Evolutionary conservation across 1,140 invertebrate genomes (phyloP).

Genomic region (Hypothenemus hampei): DNA sequence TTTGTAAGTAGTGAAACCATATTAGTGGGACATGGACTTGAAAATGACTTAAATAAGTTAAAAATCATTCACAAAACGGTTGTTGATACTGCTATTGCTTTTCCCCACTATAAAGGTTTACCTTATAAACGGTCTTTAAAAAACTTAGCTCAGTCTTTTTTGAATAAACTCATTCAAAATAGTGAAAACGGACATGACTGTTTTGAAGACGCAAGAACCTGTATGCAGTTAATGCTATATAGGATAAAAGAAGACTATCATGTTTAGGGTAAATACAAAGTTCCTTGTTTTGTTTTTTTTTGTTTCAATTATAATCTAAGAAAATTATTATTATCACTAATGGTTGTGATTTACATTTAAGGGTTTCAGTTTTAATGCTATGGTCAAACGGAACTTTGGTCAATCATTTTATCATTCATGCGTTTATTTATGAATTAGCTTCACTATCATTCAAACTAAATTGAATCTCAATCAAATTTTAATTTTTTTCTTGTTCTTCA

Average conservation of each 20-base stretch:
- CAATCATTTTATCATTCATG: no score
- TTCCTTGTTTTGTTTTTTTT: no score
- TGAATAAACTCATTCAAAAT: conserved; percentile 75
- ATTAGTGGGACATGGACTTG: conserved; percentile 89
- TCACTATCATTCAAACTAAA: no score
- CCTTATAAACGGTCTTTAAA: conserved; percentile 76
- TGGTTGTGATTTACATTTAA: no score
- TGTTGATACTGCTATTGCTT: conserved; percentile 83
- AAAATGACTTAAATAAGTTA: conserved; percentile 85
- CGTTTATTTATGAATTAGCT: no score
- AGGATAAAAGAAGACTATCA: conserved; percentile 42
- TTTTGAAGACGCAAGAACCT: conserved; percentile 79
- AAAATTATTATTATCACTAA: no score
- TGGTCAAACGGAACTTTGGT: no score
- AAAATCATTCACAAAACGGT: conserved; percentile 78
- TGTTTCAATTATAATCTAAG: no score
- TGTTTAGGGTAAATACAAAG: neutral
- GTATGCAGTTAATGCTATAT: conserved; percentile 77
- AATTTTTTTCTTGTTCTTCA: no score
- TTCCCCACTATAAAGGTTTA: conserved; percentile 73
- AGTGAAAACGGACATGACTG: conserved; percentile 73
- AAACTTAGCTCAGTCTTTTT: conserved; percentile 60
- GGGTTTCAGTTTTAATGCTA: no score
- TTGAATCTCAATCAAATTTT: no score
- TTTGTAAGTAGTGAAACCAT: conserved; percentile 80